These are phyloP conservation scores for Drosophila rubida DNA, from an alignment of 2,888 invertebrate genomes.

Conservation along the genomic window DNA sequence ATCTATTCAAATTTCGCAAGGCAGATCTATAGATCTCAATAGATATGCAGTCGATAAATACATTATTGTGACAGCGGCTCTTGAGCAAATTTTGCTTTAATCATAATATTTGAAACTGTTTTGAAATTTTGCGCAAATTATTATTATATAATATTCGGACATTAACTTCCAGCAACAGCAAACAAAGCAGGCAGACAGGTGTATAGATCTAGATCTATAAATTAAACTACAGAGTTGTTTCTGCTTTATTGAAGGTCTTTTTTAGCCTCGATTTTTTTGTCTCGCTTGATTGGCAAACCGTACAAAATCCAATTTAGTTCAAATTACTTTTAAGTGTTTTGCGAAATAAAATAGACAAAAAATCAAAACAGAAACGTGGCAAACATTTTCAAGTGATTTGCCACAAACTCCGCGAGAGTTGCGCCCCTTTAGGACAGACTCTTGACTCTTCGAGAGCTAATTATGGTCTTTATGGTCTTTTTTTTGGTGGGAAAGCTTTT, in stretches of 20 bases:
- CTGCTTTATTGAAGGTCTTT: constrained; percentile 37
- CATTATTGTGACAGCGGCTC: constrained; percentile 39
- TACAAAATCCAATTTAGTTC: constrained; percentile 70
- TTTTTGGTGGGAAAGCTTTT: constrained; percentile 43
- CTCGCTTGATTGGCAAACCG: constrained; percentile 62
- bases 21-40: constrained; percentile 27
- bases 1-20: constrained; percentile 55
- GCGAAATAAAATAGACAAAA: constrained; percentile 8
- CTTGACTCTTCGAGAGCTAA: constrained; percentile 38
- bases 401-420: constrained; percentile 34
- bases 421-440: constrained; percentile 22
- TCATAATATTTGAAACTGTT: constrained; percentile 32
- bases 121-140: constrained; percentile 48
- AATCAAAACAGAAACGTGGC: constrained; percentile 40
- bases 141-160: constrained; percentile 59
- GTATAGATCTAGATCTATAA: constrained; percentile 26
- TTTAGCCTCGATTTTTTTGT: constrained; percentile 28
- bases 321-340: constrained; percentile 75
- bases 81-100: constrained; percentile 36
- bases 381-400: constrained; percentile 43
- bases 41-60: constrained; percentile 7
- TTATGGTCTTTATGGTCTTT: constrained; percentile 49
- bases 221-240: constrained; percentile 39
- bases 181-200: constrained; percentile 21
- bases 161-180: constrained; percentile 21